Evolutionary conservation across 2,797 vertebrate genomes (phyloP).

Genomic region (Myotis daubentonii): DNA sequence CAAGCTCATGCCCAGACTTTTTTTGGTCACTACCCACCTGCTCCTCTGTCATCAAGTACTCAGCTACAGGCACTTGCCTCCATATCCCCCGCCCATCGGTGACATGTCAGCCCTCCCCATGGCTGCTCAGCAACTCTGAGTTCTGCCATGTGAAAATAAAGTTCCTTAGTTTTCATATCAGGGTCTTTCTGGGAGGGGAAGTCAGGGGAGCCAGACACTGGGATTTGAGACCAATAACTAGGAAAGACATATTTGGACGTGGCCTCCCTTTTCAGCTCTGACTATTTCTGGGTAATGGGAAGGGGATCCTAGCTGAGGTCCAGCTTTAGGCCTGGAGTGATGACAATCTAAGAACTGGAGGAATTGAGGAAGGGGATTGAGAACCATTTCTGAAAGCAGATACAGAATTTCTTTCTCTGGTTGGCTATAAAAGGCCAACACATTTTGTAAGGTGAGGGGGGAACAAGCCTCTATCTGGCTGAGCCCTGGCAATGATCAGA

Average conservation of each 20-base stretch:
- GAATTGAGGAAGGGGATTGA: neutral
- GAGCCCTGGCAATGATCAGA: neutral
- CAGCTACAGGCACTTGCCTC: slow-evolving; percentile 62
- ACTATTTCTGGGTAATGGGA: slow-evolving; percentile 31
- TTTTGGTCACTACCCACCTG: slow-evolving; percentile 78
- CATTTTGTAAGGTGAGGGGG: neutral
- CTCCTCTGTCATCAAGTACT: slow-evolving; percentile 78
- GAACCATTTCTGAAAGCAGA: slow-evolving; percentile 49
- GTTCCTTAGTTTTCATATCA: neutral
- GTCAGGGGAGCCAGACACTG: neutral
- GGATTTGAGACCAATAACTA: neutral
- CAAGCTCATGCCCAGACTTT: slow-evolving; percentile 36
- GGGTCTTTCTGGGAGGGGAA: neutral
- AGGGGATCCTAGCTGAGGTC: neutral
- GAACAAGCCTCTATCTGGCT: neutral
- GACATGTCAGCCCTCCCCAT: slow-evolving; percentile 46
- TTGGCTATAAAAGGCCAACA: slow-evolving; percentile 7
- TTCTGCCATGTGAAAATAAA: slow-evolving; percentile 41
- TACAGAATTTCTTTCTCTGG: slow-evolving; percentile 18
- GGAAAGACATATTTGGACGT: neutral
- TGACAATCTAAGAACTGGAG: neutral
- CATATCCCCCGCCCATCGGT: neutral
- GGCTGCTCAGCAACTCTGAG: slow-evolving; percentile 6
- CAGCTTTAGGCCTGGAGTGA: neutral
- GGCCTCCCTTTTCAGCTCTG: neutral